Percentiles rank a stretch among this genome's conserved stretches.
These are phyloP conservation scores for Hippocampus kuda DNA, from an alignment of 2,797 vertebrate genomes.

Conservation along the genomic window DNA sequence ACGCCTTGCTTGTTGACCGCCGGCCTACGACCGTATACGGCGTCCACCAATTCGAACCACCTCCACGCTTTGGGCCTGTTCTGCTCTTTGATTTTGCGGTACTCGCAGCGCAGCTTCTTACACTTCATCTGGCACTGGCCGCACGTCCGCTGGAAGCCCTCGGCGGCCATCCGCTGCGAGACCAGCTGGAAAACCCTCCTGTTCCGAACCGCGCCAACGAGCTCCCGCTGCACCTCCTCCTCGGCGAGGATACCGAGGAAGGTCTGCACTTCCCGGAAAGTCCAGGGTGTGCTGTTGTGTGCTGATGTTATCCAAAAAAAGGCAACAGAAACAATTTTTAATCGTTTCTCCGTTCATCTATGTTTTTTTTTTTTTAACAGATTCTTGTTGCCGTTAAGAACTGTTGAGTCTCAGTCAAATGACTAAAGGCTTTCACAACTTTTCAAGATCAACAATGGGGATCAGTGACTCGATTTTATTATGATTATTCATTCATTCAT, in stretches of 20 bases:
- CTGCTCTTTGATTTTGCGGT: background rate
- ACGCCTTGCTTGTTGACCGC: background rate
- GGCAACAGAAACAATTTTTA: background rate
- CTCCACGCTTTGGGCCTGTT: background rate
- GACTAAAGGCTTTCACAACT: background rate
- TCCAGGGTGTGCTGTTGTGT: conserved; percentile 3
- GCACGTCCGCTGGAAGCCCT: background rate
- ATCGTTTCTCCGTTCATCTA: background rate
- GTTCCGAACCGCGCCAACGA: background rate
- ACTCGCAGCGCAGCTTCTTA: conserved; percentile 1
- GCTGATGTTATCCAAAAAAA: background rate
- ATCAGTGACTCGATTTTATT: background rate
- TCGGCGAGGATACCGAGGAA: conserved; percentile 2
- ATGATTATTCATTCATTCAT: too few species aligned
- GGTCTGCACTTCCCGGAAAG: conserved; percentile 2
- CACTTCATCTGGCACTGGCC: conserved; percentile 4
- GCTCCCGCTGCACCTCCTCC: conserved; percentile 1
- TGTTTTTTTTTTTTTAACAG: background rate
- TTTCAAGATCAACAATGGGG: background rate
- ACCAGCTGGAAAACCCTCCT: conserved; percentile 5
- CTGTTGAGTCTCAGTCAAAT: background rate
- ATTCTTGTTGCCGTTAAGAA: too few species aligned
- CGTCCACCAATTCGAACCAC: conserved; percentile 1
- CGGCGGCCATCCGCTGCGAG: conserved; percentile 3
- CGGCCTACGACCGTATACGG: background rate